Percentiles rank a stretch among this genome's conserved stretches.
Evolutionary conservation across 2,888 invertebrate species (phyloP).

Genomic region (Morpho deidamia): DNA sequence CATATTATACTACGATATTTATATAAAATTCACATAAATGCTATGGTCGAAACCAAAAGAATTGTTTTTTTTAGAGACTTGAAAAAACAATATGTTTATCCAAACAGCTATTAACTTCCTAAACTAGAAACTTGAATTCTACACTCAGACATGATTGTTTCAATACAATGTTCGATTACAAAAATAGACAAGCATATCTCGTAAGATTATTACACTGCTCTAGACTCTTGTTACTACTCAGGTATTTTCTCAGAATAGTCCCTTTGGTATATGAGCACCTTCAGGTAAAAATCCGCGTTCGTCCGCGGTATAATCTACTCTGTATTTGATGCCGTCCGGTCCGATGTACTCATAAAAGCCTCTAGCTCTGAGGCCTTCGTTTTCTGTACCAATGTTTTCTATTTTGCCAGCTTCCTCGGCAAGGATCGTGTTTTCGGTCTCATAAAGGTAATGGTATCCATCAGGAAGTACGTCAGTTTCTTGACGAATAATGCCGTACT

Average conservation of each 20-base stretch:
- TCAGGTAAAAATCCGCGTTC: conserved; percentile 58
- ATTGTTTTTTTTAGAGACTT: too few relatives aligned
- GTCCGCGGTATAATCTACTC: conserved; percentile 68
- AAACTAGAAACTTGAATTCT: too few relatives aligned
- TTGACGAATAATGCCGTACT: conserved; percentile 61
- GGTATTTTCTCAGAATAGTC: neutral
- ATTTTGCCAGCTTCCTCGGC: conserved; percentile 62
- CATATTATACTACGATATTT: too few relatives aligned
- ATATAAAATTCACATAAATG: too few relatives aligned
- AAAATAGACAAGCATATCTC: too few relatives aligned
- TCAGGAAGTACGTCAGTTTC: conserved; percentile 50
- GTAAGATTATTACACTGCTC: too few relatives aligned
- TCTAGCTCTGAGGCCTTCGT: conserved; percentile 44
- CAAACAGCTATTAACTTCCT: too few relatives aligned
- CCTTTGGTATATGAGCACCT: conserved; percentile 50
- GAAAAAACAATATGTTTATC: too few relatives aligned
- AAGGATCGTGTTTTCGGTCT: conserved; percentile 68
- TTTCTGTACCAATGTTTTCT: conserved; percentile 47
- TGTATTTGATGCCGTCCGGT: conserved; percentile 61
- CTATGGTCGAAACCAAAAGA: too few relatives aligned
- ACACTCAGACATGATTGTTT: too few relatives aligned
- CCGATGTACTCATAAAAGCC: conserved; percentile 63
- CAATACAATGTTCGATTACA: too few relatives aligned
- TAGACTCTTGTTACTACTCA: too few relatives aligned
- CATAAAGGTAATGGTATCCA: conserved; percentile 67